Evolutionary conservation across 2,113 vertebrate genomes (phyloP), one percentile per base, ranked within the genome.

Genomic region (Microcebus tavaratra): DNA sequence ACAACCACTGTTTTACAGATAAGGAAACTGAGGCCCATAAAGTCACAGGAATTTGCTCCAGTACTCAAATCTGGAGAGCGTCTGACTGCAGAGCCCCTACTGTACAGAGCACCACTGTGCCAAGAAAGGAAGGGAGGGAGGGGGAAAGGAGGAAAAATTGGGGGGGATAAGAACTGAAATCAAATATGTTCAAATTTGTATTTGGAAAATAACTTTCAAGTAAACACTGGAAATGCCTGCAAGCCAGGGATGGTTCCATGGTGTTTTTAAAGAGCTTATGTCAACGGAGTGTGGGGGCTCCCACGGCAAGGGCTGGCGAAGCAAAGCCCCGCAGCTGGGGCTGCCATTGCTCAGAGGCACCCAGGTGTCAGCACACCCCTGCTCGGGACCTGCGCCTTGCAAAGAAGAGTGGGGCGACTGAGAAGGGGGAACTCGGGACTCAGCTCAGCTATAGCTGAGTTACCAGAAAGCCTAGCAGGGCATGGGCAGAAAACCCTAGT

Each of bases 191-290:
- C 45, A 88, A 88, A 76, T 85, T 2, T 79, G 36, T 79, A 73
- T 87, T 84, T 93, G 73, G 68, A 88, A 83, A 93, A 45, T 45
- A 50, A 57, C 72, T 63, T 83, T 85, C 36, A 73, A 72, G 79
- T 53, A 86, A 65, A 91, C 20, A 17, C 27, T 42, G 53, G 70
- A 45, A 67, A 76, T 11, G 39, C 18, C 55, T 81, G 25, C 10
- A 21, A n/a, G 68, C 65, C 39, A 61, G 76, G 39, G 70, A 45
- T 53, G 36, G 29, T 18, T 36, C 36, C 10, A 63, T 27, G 0
- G 2, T 17, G 34, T 36, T 83, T 76, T 42, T 36, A 8, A 53
- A 80, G n/a, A 73, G 59, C 42, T 83, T 23, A 13, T 36, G 90
- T 39, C 73, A 34, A 2, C 8, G 0, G 4, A 25, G 29, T 8